Conservation (phyloP, 2,113 vertebrate genomes). For the Nyctibius bracteatus region DNA sequence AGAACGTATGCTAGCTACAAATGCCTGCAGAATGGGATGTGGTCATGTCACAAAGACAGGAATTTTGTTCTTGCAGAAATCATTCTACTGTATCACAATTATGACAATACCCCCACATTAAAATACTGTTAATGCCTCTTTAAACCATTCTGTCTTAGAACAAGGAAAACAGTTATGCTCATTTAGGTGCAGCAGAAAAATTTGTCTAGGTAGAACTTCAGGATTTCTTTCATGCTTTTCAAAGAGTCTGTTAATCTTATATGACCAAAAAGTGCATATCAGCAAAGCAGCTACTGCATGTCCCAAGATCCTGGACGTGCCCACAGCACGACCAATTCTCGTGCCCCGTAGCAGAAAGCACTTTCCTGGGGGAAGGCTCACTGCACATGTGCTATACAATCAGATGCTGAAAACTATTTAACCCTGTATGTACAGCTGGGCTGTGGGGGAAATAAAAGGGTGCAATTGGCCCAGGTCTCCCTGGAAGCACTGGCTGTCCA, state of each 20-base stretch:
- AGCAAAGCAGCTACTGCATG: background rate
- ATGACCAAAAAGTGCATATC: accelerated
- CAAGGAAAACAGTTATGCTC: background rate
- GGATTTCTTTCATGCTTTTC: background rate
- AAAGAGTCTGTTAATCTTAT: background rate
- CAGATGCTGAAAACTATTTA: background rate
- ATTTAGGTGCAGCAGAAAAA: background rate
- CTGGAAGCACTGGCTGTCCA: background rate
- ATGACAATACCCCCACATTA: background rate
- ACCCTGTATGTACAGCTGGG: background rate
- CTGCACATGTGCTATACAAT: background rate
- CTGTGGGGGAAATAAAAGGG: background rate
- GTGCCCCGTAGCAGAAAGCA: accelerated
- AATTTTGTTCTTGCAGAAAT: background rate
- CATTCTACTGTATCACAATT: background rate
- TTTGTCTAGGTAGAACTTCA: background rate
- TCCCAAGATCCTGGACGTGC: background rate
- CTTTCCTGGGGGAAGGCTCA: background rate
- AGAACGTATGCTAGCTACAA: background rate
- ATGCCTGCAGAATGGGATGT: background rate
- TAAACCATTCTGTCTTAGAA: background rate
- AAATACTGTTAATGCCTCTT: background rate
- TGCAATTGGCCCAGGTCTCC: background rate
- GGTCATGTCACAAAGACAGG: background rate
- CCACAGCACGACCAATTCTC: background rate